These are phyloP conservation scores for Hyphantria cunea DNA, from an alignment of 1,140 invertebrate genomes.

Conservation along the genomic window DNA sequence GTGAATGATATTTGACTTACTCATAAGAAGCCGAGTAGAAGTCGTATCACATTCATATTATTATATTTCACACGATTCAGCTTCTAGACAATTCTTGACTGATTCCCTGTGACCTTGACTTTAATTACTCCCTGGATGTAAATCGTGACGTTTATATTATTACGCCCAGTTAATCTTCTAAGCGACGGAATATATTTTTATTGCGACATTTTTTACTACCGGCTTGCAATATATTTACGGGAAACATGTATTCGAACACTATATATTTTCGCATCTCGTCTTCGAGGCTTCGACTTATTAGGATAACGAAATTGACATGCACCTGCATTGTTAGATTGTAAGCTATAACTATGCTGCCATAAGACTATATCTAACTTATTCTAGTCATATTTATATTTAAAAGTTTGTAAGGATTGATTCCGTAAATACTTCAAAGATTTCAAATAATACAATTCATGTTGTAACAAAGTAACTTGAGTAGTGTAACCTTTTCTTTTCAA, in stretches of 20 bases:
- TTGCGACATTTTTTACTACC: conserved; percentile 40
- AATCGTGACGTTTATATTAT: conserved; percentile 39
- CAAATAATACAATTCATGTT: conserved; percentile 1
- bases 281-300: conserved; percentile 38
- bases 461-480: not conserved
- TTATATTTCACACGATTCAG: conserved; percentile 27
- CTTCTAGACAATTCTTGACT: conserved; percentile 36
- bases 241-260: conserved; percentile 37
- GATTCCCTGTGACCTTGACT: conserved; percentile 38
- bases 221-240: conserved; percentile 43
- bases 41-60: conserved; percentile 20
- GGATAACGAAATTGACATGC: conserved; percentile 44
- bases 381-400: conserved; percentile 57
- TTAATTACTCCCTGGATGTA: conserved; percentile 35
- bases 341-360: conserved; percentile 40
- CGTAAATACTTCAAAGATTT: conserved; percentile 34
- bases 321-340: conserved; percentile 5
- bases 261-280: conserved; percentile 33
- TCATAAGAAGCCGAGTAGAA: conserved; percentile 2
- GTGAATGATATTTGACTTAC: conserved; percentile 9
- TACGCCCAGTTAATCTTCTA: conserved; percentile 60
- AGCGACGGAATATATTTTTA: conserved; percentile 40
- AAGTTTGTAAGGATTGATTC: conserved; percentile 33
- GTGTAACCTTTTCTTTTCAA: too few relatives aligned
- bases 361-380: conserved; percentile 47